Base-by-base conservation (phyloP, 1,140 invertebrate genomes). In the Stegodyphus dumicola region DNA sequence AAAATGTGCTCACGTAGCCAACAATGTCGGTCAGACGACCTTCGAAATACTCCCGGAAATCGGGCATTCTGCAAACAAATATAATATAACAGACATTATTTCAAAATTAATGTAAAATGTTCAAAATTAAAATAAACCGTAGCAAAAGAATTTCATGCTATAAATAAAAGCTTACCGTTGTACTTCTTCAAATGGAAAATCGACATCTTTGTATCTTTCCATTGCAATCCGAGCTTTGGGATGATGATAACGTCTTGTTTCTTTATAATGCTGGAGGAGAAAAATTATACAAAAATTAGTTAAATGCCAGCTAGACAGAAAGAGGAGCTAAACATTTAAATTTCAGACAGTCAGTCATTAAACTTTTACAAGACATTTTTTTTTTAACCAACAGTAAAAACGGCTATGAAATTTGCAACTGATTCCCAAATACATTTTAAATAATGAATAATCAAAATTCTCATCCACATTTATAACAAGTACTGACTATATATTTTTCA, bases 181-280 rank as follows among this genome's bases (percentile, higher is more conserved):
- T 6, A 79, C 77, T 5, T 79, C 77, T 60, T 79, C 77, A 48
- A 79, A 79, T 7, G 77, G 77, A 56, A 79, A 79, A 6, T 79
- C 7, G 10, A 79, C 64, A 15, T 79, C 53, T 11, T 79, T 70
- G 53, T 79, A 79, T 18, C 52, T 53, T 13, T 70, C 15, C 13
- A 51, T 56, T 0, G 53, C 4, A n/a, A 79, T 79, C 15, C 48
- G 6, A 13, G 65, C 17, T 2, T 53, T 9, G 4, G 52, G 10
- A 9, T n/a, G 7, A 4, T 11, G 11, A 51, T 79, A 70, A 3
- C 51, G 65, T 5, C 13, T 10, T 10, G 65, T 7, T 33, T 7
- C n/a, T n/a, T 54, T 2, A 64, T 18, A 70, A 51, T 48, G 65
- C 77, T 79, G 53, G 7, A 70, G 70, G 33, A 11, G 0, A 1